Evolutionary conservation across 2,797 vertebrate species (phyloP).

Genomic region (Pteronotus mesoamericanus): DNA sequence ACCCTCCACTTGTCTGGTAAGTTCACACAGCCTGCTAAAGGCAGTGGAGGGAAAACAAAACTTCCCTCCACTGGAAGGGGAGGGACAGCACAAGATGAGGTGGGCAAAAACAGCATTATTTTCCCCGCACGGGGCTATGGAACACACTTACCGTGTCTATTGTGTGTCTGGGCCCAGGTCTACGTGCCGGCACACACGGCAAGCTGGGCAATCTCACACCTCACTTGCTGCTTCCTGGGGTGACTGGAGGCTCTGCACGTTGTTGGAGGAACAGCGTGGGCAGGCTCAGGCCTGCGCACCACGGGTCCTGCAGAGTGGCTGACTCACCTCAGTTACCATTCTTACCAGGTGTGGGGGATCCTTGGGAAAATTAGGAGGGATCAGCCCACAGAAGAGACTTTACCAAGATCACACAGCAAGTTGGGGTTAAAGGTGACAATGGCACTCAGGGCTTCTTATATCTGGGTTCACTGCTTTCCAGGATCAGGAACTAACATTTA

Average conservation of each 20-base stretch:
- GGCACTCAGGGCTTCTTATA: background rate
- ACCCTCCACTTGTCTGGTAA: background rate
- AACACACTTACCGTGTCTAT: background rate
- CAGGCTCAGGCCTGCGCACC: background rate
- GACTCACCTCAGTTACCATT: background rate
- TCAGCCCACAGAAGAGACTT: background rate
- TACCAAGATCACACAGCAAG: background rate
- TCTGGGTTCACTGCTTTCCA: background rate
- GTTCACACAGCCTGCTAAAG: background rate
- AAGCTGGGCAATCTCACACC: background rate
- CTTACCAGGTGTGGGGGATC: background rate
- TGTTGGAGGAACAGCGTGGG: background rate
- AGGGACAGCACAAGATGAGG: background rate
- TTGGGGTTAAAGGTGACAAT: background rate
- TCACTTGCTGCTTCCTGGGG: background rate
- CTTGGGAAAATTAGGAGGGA: background rate
- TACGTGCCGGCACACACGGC: fast-evolving
- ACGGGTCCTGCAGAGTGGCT: background rate
- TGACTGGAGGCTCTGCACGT: fast-evolving
- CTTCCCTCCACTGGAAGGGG: too few relatives aligned
- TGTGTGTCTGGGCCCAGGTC: background rate
- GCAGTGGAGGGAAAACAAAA: background rate
- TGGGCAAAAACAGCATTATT: background rate
- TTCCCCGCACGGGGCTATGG: background rate
- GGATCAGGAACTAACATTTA: background rate